Evolutionary conservation across 2,113 vertebrate genomes (phyloP).

Genomic region (Origma solitaria): DNA sequence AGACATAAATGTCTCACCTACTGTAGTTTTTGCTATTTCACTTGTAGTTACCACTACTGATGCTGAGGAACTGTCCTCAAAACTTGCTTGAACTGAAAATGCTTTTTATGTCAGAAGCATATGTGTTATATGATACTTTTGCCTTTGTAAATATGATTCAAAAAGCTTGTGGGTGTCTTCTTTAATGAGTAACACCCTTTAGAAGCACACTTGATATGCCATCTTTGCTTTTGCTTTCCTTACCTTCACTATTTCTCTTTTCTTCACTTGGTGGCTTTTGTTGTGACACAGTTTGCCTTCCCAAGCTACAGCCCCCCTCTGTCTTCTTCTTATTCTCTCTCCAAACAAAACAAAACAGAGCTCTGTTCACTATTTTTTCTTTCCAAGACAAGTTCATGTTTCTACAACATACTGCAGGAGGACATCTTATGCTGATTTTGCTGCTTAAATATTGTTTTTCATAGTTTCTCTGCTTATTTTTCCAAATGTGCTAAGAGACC

Average conservation of each 20-base stretch:
- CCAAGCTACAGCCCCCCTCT: not conserved
- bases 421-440: constrained; percentile 26
- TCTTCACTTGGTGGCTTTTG: not conserved
- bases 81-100: not conserved
- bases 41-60: not conserved
- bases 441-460: constrained; percentile 55
- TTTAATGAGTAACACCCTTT: not conserved
- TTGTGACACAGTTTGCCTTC: not conserved
- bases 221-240: not conserved
- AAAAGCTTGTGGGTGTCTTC: not conserved
- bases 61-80: not conserved
- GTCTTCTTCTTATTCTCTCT: not conserved
- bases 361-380: not conserved
- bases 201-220: not conserved
- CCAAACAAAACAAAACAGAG: not conserved
- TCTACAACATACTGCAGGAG: constrained; percentile 5
- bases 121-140: not conserved
- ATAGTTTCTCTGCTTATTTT: constrained; percentile 51
- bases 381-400: not conserved
- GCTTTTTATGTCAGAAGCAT: not conserved
- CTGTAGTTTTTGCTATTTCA: not conserved
- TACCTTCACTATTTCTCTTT: not conserved
- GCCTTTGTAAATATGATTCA: not conserved
- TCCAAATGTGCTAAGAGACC: constrained; percentile 47
- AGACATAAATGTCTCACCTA: not conserved